phyloP scores from a whole-genome alignment of 2,888 invertebrate species.

The Drosophila suboccidentalis region DNA sequence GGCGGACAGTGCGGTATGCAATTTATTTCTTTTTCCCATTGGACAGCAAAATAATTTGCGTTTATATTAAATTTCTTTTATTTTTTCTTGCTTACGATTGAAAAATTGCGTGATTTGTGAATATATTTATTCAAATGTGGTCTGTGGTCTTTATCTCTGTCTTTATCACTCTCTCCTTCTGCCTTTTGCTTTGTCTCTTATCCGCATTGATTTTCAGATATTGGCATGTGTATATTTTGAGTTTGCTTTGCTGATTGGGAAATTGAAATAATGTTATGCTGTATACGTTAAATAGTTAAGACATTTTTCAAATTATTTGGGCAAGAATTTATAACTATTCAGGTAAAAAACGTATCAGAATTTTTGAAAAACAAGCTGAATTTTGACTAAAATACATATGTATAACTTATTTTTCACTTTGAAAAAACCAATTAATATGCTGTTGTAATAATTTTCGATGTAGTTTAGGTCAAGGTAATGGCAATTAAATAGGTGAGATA shows the following conservation, averaged over 20 bases:
- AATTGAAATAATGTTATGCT: constrained; percentile 9
- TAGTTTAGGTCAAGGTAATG: too few relatives aligned
- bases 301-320: too few relatives aligned
- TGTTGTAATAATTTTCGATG: too few relatives aligned
- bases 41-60: constrained; percentile 69
- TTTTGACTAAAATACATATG: neutral
- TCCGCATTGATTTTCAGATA: constrained; percentile 55
- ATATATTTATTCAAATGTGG: constrained; percentile 71
- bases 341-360: neutral
- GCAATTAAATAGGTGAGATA: neutral
- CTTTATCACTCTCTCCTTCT: neutral
- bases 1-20: neutral
- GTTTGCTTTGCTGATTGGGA: constrained; percentile 20
- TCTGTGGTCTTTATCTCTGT: neutral
- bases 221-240: constrained; percentile 16
- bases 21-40: constrained; percentile 13
- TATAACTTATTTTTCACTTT: too few relatives aligned
- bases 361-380: neutral
- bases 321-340: neutral
- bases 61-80: constrained; percentile 65
- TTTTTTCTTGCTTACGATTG: constrained; percentile 19
- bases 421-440: too few relatives aligned
- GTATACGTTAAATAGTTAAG: neutral
- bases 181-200: constrained; percentile 2
- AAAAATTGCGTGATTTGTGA: constrained; percentile 65